Percentiles rank a stretch among this genome's conserved stretches.
These are phyloP conservation scores for Vimba vimba DNA, from an alignment of 2,113 vertebrate genomes.

Conservation along the genomic window DNA sequence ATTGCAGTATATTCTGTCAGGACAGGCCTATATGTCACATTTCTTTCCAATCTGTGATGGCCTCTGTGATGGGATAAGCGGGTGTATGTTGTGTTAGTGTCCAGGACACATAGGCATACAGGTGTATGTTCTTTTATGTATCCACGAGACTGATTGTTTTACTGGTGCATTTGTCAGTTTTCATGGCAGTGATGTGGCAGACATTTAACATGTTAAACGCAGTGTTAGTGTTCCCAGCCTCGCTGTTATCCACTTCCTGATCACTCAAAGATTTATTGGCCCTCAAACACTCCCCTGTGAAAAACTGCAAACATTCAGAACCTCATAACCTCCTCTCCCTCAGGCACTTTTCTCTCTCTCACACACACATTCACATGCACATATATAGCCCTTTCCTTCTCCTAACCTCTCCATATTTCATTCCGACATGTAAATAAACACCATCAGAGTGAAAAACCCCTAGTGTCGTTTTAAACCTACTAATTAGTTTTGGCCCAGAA, in stretches of 20 bases:
- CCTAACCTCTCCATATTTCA: conserved; percentile 63
- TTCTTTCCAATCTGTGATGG: conserved; percentile 74
- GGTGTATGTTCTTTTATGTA: conserved; percentile 25
- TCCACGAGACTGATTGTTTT: conserved; percentile 67
- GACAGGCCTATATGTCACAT: conserved; percentile 74
- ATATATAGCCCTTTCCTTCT: neutral
- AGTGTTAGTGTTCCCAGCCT: conserved; percentile 70
- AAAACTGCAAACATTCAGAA: conserved; percentile 70
- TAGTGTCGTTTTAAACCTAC: conserved; percentile 61
- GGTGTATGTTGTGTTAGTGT: conserved; percentile 12
- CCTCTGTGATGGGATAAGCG: conserved; percentile 62
- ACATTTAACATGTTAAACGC: conserved; percentile 59
- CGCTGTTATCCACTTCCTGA: conserved; percentile 72
- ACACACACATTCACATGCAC: neutral
- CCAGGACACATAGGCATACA: conserved; percentile 12
- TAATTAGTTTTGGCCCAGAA: conserved; percentile 66
- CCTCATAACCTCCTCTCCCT: conserved; percentile 71
- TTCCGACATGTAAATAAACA: conserved; percentile 70
- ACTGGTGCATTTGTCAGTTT: conserved; percentile 71
- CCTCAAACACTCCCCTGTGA: conserved; percentile 62
- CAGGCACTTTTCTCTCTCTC: conserved; percentile 29
- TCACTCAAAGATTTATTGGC: conserved; percentile 72
- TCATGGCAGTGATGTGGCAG: conserved; percentile 62
- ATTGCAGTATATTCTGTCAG: conserved; percentile 73
- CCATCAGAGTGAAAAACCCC: conserved; percentile 62